Evolutionary conservation across 2,888 invertebrate genomes (phyloP).

Genomic region (Sarcophaga variegata): DNA sequence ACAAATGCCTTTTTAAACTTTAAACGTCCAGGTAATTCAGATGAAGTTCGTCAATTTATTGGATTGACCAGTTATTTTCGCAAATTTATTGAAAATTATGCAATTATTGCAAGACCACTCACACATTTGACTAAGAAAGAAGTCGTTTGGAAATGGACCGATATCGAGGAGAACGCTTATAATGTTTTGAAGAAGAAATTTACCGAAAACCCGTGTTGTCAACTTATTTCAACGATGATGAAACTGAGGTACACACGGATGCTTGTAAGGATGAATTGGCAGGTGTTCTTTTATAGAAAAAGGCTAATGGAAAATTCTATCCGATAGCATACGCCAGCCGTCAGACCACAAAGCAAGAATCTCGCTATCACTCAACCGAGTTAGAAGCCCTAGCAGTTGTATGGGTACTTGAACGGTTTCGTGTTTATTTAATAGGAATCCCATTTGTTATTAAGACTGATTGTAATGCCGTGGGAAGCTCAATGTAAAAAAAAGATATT

Average conservation of each 20-base stretch:
- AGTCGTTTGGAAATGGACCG: constrained; percentile 15
- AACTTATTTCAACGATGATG: constrained; percentile 19
- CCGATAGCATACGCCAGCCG: constrained; percentile 41
- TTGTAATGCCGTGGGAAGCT: constrained; percentile 54
- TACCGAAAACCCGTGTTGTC: constrained; percentile 36
- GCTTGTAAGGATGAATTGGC: constrained; percentile 44
- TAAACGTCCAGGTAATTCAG: not conserved
- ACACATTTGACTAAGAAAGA: constrained; percentile 20
- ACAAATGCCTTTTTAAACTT: constrained; percentile 10
- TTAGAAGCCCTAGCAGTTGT: constrained; percentile 52
- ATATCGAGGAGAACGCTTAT: constrained; percentile 24
- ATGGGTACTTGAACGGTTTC: constrained; percentile 43
- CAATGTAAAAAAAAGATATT: constrained; percentile 72
- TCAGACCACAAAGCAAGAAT: constrained; percentile 53
- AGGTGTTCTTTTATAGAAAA: constrained; percentile 36
- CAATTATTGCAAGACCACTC: constrained; percentile 28
- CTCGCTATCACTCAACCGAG: constrained; percentile 54
- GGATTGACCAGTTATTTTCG: constrained; percentile 20
- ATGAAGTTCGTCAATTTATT: constrained; percentile 15
- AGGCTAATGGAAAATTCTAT: constrained; percentile 44
- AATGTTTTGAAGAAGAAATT: constrained; percentile 26
- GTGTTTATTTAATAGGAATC: constrained; percentile 52
- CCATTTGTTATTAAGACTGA: constrained; percentile 46
- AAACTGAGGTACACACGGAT: constrained; percentile 53
- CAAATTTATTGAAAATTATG: constrained; percentile 20